A percentile compares a stretch with the other conserved stretches of the same genome.
Conservation (phyloP, 2,888 invertebrate genomes). For the Lochmaea capreae region DNA sequence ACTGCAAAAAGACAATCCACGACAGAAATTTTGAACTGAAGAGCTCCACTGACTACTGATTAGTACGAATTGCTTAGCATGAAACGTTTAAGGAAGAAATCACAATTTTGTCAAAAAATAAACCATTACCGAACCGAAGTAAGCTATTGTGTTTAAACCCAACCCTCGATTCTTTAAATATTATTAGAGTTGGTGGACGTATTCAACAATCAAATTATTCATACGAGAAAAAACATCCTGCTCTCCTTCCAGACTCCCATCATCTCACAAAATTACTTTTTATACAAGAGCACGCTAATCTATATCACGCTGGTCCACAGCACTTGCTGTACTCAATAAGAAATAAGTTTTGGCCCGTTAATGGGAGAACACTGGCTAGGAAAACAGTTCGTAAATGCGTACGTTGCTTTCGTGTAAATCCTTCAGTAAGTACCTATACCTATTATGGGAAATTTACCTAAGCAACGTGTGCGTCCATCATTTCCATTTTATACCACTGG, state of each 20-base stretch:
- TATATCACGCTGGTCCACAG: constrained; percentile 33
- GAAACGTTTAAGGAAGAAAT: no score
- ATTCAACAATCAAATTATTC: constrained; percentile 2
- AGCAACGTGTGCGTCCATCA: constrained; percentile 3
- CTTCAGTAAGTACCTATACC: neutral
- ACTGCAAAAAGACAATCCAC: no score
- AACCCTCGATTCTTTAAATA: constrained; percentile 11
- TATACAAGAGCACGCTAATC: constrained; percentile 17
- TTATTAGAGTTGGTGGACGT: constrained; percentile 28
- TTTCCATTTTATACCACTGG: neutral
- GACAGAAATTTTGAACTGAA: no score
- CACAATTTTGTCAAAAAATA: no score
- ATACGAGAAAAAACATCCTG: constrained; percentile 14
- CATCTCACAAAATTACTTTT: constrained; percentile 11
- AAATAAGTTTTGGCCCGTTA: constrained; percentile 45
- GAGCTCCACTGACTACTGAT: no score
- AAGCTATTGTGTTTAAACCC: neutral
- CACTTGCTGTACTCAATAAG: constrained; percentile 39
- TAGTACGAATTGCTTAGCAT: no score
- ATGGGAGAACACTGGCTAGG: constrained; percentile 37
- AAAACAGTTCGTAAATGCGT: constrained; percentile 30
- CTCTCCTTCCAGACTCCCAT: constrained; percentile 1
- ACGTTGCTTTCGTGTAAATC: constrained; percentile 12
- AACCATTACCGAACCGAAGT: no score
- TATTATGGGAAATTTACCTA: constrained; percentile 31